These are phyloP conservation scores for Epizoanthus scotinus DNA, from an alignment of 92 coral and sea anemone genomes.

Conservation along the genomic window DNA sequence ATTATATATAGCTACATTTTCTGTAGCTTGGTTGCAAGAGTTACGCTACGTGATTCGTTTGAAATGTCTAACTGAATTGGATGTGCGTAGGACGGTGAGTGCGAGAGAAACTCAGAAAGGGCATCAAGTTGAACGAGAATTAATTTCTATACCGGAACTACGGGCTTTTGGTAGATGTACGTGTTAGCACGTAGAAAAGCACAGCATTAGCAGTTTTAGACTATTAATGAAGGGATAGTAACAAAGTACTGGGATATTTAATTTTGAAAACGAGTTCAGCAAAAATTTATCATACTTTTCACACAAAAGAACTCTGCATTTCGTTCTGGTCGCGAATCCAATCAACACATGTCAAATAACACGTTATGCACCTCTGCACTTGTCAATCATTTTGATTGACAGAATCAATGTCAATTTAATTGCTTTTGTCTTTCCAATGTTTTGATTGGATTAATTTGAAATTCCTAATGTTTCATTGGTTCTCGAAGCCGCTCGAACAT, in stretches of 20 bases:
- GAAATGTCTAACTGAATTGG: not conserved
- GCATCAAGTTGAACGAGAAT: conserved; percentile 17
- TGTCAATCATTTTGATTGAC: conserved; percentile 88
- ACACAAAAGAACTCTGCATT: not conserved
- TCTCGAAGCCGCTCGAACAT: conserved; percentile 72
- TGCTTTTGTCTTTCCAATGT: conserved; percentile 18
- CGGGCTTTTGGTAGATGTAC: conserved; percentile 17
- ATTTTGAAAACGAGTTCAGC: not conserved
- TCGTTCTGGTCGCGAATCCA: conserved; percentile 15
- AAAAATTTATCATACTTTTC: not conserved
- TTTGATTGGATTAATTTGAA: conserved; percentile 13
- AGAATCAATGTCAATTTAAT: conserved; percentile 50
- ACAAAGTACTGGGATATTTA: conserved; percentile 1
- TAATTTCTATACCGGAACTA: conserved; percentile 41
- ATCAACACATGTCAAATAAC: conserved; percentile 41
- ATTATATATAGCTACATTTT: not conserved
- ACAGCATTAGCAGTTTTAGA: not conserved
- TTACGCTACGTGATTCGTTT: conserved; percentile 6
- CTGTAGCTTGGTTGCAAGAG: not conserved
- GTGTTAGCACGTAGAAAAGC: conserved; percentile 34
- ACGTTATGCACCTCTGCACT: conserved; percentile 27
- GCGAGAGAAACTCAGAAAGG: conserved; percentile 5
- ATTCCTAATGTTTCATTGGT: conserved; percentile 63
- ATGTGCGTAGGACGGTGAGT: conserved; percentile 7
- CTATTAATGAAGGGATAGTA: not conserved